Evolutionary conservation across 2,113 vertebrate genomes (phyloP), one percentile per base, ranked within the genome.

Genomic region (Microtus montanus): DNA sequence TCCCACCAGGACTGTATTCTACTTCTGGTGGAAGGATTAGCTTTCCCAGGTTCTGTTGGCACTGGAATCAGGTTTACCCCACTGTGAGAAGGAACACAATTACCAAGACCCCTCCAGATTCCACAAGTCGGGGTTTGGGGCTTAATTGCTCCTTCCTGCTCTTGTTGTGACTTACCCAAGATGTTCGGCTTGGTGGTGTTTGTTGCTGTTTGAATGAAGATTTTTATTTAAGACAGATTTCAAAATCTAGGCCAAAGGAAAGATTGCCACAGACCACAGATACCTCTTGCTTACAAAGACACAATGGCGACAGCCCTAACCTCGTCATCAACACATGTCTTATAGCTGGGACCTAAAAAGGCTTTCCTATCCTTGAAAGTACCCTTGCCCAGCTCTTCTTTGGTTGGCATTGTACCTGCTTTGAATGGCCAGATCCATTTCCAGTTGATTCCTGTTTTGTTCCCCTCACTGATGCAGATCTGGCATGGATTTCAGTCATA

Each of bases 181-280:
- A 84, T 92, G 52, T 92, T 41, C 19, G 71, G 30, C 52, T 84
- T 44, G 89, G 19, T 41, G 38, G 24, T 77, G 15, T 70, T 92
- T 84, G n/a, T 92, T 91, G 58, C 66, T 92, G 49, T 89, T 92
- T 89, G 84, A 92, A 95, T 93, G 68, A 93, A 79, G 41, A 92
- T 75, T 94, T 94, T 96, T 93, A 66, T 94, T 93, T 97, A 83
- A 94, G 94, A 88, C 63, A 94, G 70, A 97, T 85, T 97, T 83
- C 90, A 92, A 94, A 96, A 90, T 12, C 54, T 87, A 96, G 82
- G 90, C n/a, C 52, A 94, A 87, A 64, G 41, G 77, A 94, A 84
- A 97, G 82, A 66, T 85, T 95, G 88, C 30, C 70, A 87, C 49
- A 47, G 84, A 91, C 22, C 66, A 24, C 64, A 95, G 88, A 95